Evolutionary conservation across 2,113 vertebrate genomes (phyloP), one percentile per base, ranked within the genome.

Genomic region (Zingel zingel): DNA sequence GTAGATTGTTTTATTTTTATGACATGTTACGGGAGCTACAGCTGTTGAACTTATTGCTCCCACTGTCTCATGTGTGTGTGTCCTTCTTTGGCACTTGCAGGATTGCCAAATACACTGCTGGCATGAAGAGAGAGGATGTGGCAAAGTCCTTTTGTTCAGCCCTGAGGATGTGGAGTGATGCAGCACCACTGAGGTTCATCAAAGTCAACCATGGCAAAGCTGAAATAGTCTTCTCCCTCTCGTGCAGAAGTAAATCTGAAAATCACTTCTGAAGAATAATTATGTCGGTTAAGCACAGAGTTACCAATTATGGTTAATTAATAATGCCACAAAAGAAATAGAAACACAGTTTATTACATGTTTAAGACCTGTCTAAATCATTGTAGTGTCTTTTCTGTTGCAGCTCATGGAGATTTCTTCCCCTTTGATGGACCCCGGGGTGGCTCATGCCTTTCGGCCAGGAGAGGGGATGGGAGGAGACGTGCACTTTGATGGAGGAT

Each of bases 401-500:
- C 53, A 95, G 86, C 70, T 57, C 90, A 94, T 67, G 84, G 89
- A 21, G 93, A 94, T 12, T 88, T 92, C 84, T 94, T 88, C 63
- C 73, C 90, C 6, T 95, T 95, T 64, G 89, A 94, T 57, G 79
- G 91, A 33, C 88, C 86, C 18, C 13, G 51, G 5, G 83, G 93
- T 23, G 86, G 91, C 88, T 74, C 91, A 94, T 6, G 84, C 88
- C 27, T 92, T 93, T 64, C 82, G 87, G 79, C 90, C 86, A 13
- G 91, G 93, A 47, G 81, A 89, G 21, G 93, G 86, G 15, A 78
- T 94, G 3, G 93, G 91, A 83, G 95, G 88, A 8, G 73, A 92
- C 6, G 75, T 80, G 68, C 94, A 93, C 59, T 93, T 94, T 93
- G 93, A 95, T 74, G 88, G 88, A 95, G 56, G 91, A 95, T 48